These are phyloP conservation scores for Hyposoter didymator DNA, from an alignment of 2,888 invertebrate species.

Conservation along the genomic window DNA sequence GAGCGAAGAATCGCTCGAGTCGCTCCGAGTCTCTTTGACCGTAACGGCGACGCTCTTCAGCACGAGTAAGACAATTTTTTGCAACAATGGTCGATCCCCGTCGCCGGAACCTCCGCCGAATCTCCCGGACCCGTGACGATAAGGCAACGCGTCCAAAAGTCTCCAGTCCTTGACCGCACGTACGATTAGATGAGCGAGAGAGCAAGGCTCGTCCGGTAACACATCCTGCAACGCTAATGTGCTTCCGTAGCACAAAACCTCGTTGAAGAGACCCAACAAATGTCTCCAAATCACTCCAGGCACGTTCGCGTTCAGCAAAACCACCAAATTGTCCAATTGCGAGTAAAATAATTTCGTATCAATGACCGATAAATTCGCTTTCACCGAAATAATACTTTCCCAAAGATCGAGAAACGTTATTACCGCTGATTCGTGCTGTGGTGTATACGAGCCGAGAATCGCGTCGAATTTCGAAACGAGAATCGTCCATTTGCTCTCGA, in stretches of 20 bases:
- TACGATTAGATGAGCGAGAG: constrained; percentile 93
- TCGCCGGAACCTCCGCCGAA: constrained; percentile 85
- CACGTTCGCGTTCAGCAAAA: constrained; percentile 88
- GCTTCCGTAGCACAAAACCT: constrained; percentile 96
- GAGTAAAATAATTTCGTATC: constrained; percentile 96
- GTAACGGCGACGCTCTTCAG: constrained; percentile 95
- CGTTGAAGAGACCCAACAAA: constrained; percentile 93
- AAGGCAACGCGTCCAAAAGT: constrained; percentile 86
- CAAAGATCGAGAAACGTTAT: constrained; percentile 94
- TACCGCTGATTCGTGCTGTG: constrained; percentile 85
- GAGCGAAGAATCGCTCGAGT: constrained; percentile 93
- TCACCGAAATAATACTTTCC: constrained; percentile 96
- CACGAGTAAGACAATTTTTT: constrained; percentile 94
- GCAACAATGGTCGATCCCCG: constrained; percentile 88
- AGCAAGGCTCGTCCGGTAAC: constrained; percentile 94
- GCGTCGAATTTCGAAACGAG: constrained; percentile 87
- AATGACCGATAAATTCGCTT: constrained; percentile 94
- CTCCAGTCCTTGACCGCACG: constrained; percentile 94
- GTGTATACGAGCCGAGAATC: constrained; percentile 84
- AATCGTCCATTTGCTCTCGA: constrained; percentile 94
- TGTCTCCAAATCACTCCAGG: constrained; percentile 94
- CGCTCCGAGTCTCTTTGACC: constrained; percentile 94
- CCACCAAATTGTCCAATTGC: constrained; percentile 92
- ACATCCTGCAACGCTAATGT: constrained; percentile 95
- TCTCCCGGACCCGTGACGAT: constrained; percentile 84